Base-by-base conservation (phyloP, 2,888 invertebrate species). In the Cephus rjabovi region DNA sequence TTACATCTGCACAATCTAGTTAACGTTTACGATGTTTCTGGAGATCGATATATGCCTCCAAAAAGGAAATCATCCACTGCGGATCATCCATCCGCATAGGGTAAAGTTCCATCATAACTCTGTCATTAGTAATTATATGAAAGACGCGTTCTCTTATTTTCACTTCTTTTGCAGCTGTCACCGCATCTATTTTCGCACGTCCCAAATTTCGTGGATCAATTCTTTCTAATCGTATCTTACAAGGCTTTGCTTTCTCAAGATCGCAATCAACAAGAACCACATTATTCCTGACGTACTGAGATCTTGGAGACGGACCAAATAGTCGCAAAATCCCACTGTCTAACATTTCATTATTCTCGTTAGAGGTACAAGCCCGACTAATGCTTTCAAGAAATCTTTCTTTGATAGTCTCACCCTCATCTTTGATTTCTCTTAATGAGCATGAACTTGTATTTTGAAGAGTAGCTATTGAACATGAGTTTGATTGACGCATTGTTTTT, bases 11-110 rank as follows among this genome's bases (percentile, higher is more conserved):
- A 23, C 40, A 9, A 4, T 56, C 6, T 23, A 56, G 6, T 56
- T 56, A 56, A 56, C 40, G 40, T 56, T 56, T 9, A 56, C 40
- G 23, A 9, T 2, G 40, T 75, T 79, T 83, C 69, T 82, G 77
- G 33, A 85, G 78, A 68, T 81, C 77, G 35, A 87, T 80, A 83
- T 87, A 89, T 84, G 87, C 87, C 70, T 88, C 84, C 34, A 90
- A 85, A 81, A 88, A 90, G 11, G 82, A 85, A 4, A 89, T 74
- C 40, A 88, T 88, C 81, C 83, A 83, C 3, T 84, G 77, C 6
- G 89, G 79, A 77, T 88, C 84, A 31, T 85, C 82, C 34, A 90
- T 76, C 77, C 84, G 85, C 86, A 87, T 85, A 1, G 89, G 87
- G 69, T 85, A 81, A n/a, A 90, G 73, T 79, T 87, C 85, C 75